These are phyloP conservation scores for Panulirus ornatus DNA, from an alignment of 1,140 invertebrate genomes.

Conservation along the genomic window DNA sequence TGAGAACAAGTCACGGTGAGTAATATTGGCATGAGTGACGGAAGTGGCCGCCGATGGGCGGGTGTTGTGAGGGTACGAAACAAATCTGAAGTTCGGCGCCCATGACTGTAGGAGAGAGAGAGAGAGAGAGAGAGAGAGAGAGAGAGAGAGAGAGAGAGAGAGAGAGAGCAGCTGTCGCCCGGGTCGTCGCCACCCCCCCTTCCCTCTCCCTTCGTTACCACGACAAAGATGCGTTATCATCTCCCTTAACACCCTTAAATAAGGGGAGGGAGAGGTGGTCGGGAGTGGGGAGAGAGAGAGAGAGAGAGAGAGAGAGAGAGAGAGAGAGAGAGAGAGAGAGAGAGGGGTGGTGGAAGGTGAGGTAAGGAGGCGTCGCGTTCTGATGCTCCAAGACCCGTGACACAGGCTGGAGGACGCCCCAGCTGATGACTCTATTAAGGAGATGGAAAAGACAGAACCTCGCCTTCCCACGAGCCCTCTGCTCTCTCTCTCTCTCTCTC, in stretches of 20 bases:
- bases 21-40: too few species aligned
- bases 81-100: too few species aligned
- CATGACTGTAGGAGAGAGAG: conserved; percentile 39
- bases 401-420: not conserved
- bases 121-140: conserved; percentile 58
- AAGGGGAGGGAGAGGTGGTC: too few species aligned
- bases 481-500: not conserved
- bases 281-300: conserved; percentile 28
- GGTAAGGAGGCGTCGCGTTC: too few species aligned
- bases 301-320: conserved; percentile 42
- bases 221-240: not conserved
- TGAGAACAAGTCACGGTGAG: not conserved
- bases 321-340: not conserved
- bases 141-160: conserved; percentile 49
- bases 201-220: not conserved
- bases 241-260: not conserved
- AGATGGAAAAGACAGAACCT: too few species aligned
- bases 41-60: too few species aligned
- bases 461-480: too few species aligned
- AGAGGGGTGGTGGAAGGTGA: too few species aligned
- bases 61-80: too few species aligned
- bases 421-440: not conserved
- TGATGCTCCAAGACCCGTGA: not conserved
- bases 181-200: too few species aligned
- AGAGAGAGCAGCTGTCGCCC: not conserved